A percentile compares a stretch with the other conserved stretches of the same genome.
phyloP scores from a whole-genome alignment of 2,888 invertebrate species.

The Chironomus tentans region DNA sequence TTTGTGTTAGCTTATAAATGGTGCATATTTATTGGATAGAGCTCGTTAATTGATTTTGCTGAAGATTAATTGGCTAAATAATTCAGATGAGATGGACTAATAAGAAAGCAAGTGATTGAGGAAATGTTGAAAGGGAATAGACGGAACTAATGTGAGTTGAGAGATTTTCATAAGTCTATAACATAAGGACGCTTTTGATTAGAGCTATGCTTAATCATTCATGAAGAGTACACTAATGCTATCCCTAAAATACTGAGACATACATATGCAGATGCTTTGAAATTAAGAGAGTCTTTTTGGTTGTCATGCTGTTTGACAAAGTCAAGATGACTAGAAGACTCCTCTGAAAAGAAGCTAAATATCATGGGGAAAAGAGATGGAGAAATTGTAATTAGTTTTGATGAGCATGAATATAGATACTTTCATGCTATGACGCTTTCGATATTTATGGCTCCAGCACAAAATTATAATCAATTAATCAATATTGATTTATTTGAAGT shows the following conservation, averaged over 20 bases:
- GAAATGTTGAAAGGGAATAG: not conserved
- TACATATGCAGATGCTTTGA: too few relatives aligned
- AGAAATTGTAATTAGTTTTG: not conserved
- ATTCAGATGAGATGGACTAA: not conserved
- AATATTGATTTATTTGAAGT: constrained; percentile 6
- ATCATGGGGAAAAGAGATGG: not conserved
- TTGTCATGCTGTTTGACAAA: not conserved
- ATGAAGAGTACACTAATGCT: too few relatives aligned
- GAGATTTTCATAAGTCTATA: too few relatives aligned
- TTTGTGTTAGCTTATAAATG: too few relatives aligned
- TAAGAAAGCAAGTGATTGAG: not conserved
- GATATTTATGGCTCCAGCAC: too few relatives aligned
- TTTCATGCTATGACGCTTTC: too few relatives aligned
- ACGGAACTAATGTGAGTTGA: too few relatives aligned
- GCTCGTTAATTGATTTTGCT: not conserved
- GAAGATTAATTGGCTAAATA: constrained; percentile 4
- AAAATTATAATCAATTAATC: constrained; percentile 1
- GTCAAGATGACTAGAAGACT: not conserved
- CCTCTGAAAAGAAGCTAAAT: not conserved
- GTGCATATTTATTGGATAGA: too few relatives aligned
- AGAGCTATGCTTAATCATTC: too few relatives aligned
- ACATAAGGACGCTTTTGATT: too few relatives aligned
- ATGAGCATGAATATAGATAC: not conserved
- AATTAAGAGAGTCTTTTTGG: too few relatives aligned
- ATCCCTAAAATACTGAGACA: too few relatives aligned